Conservation (phyloP, 2,888 invertebrate species). For the Campoplex nolae region DNA sequence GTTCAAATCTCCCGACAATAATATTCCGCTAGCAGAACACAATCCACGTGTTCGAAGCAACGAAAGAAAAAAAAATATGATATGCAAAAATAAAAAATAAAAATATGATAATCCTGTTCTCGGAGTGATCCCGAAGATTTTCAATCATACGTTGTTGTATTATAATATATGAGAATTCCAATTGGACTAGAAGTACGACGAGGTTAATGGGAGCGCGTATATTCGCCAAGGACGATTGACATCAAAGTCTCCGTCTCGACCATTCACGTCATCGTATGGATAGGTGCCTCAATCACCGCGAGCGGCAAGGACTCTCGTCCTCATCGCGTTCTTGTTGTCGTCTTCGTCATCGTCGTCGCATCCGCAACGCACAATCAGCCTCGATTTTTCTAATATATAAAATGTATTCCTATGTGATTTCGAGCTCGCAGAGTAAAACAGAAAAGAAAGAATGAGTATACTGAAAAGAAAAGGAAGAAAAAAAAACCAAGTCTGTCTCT, state of each 20-base stretch:
- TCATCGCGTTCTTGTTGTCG: constrained; percentile 16
- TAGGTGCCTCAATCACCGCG: constrained; percentile 60
- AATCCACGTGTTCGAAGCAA: not conserved
- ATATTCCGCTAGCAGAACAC: not conserved
- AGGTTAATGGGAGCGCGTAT: constrained; percentile 14
- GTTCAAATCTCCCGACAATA: constrained; percentile 9
- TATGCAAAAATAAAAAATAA: constrained; percentile 41
- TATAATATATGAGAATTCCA: not conserved
- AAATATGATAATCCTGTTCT: constrained; percentile 35
- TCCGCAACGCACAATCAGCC: constrained; percentile 41
- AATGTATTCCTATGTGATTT: constrained; percentile 51
- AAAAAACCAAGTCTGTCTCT: constrained; percentile 51
- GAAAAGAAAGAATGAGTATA: constrained; percentile 68
- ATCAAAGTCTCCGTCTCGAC: constrained; percentile 63
- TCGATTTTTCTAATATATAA: constrained; percentile 39
- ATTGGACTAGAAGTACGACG: constrained; percentile 23
- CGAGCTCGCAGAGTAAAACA: constrained; percentile 65
- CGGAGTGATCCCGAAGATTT: constrained; percentile 45
- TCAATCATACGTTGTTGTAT: constrained; percentile 43
- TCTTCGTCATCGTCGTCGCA: constrained; percentile 20
- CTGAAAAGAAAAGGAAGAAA: constrained; percentile 43
- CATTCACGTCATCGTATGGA: constrained; percentile 60
- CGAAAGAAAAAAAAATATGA: not conserved
- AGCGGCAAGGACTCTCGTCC: constrained; percentile 64
- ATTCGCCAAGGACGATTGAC: constrained; percentile 68